Percentiles rank a stretch among this genome's conserved stretches.
Conservation (phyloP, 2,797 vertebrate genomes). For the Leontopithecus rosalia region DNA sequence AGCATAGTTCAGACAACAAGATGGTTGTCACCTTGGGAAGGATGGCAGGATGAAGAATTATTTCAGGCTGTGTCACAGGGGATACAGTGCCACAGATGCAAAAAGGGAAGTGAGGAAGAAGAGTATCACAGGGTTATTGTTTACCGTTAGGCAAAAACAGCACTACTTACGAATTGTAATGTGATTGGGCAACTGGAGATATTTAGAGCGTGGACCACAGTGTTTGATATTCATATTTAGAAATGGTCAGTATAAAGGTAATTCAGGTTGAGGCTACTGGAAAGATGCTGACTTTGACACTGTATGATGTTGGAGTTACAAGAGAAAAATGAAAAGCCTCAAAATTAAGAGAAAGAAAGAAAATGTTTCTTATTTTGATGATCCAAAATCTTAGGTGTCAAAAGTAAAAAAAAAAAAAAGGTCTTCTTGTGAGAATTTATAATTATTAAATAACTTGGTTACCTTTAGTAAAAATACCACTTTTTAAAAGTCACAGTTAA, state of each 20-base stretch:
- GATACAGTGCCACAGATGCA: not conserved
- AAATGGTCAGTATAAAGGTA: not conserved
- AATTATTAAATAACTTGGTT: not conserved
- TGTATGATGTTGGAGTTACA: not conserved
- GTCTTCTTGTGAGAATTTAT: not conserved
- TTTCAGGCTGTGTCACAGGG: not conserved
- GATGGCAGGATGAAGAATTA: not conserved
- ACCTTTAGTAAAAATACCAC: not conserved
- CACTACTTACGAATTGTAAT: not conserved
- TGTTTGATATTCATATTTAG: slow-evolving; percentile 25
- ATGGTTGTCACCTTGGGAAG: not conserved
- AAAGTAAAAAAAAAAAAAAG: not conserved
- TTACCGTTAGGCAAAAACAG: not conserved
- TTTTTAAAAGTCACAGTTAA: not conserved
- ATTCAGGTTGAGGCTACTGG: not conserved
- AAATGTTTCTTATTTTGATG: not conserved
- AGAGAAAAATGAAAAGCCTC: not conserved
- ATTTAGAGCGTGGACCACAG: not conserved
- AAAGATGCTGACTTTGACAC: not conserved
- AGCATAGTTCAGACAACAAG: not conserved
- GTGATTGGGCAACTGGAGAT: not conserved
- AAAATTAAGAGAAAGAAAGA: not conserved
- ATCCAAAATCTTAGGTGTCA: not conserved
- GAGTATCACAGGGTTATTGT: not conserved
- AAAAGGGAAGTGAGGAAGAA: not conserved